Evolutionary conservation across 2,888 invertebrate species (phyloP).

Genomic region (Dynastes maya): DNA sequence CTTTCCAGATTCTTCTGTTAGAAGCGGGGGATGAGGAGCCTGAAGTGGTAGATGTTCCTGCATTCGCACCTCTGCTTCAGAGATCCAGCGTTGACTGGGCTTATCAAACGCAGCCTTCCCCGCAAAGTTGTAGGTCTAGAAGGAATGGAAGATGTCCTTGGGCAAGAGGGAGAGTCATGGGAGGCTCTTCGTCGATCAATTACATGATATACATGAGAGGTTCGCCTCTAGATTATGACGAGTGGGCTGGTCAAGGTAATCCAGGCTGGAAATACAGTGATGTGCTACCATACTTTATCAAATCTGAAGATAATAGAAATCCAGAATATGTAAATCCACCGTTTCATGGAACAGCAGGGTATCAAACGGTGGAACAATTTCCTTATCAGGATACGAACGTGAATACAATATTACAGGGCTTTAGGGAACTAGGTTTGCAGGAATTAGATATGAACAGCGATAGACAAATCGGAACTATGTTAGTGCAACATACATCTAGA

Average conservation of each 20-base stretch:
- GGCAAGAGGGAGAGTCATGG: conserved; percentile 79
- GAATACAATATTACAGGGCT: conserved; percentile 74
- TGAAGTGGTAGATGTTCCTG: conserved; percentile 78
- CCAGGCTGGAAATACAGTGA: conserved; percentile 77
- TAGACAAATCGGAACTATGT: conserved; percentile 76
- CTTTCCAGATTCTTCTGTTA: conserved; percentile 75
- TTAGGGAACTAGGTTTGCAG: conserved; percentile 76
- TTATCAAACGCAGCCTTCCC: conserved; percentile 79
- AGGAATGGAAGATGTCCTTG: conserved; percentile 75
- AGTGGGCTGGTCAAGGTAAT: conserved; percentile 78
- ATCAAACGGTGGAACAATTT: conserved; percentile 77
- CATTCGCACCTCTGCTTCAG: conserved; percentile 76
- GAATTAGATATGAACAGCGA: conserved; percentile 75
- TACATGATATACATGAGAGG: conserved; percentile 79
- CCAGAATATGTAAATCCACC: conserved; percentile 72
- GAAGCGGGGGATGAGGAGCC: conserved; percentile 82
- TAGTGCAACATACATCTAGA: conserved; percentile 76
- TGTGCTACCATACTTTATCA: conserved; percentile 81
- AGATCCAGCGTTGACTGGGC: conserved; percentile 81
- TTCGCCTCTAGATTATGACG: conserved; percentile 76
- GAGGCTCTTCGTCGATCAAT: conserved; percentile 79
- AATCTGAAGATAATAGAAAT: conserved; percentile 78
- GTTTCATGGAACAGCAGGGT: conserved; percentile 77
- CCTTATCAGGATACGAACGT: conserved; percentile 77
- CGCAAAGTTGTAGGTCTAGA: conserved; percentile 75